phyloP scores from a whole-genome alignment of 2,113 vertebrate species.

The Daphoenositta chrysoptera region DNA sequence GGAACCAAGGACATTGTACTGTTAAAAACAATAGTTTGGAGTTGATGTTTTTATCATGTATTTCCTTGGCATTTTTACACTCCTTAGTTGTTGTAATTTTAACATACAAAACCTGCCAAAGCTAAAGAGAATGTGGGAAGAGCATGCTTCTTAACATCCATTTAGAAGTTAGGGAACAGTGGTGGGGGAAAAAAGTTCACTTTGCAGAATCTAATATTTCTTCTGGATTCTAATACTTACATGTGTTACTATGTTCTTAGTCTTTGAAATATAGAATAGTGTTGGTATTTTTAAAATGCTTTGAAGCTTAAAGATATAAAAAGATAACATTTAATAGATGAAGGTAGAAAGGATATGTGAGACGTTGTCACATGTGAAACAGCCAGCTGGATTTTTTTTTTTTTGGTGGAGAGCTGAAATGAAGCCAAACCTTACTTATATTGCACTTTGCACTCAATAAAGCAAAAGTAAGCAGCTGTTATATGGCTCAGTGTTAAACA shows the following conservation, averaged over 20 bases:
- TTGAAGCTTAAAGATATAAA: not conserved
- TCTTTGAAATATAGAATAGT: not conserved
- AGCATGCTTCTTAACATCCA: not conserved
- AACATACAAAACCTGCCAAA: not conserved
- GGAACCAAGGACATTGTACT: not conserved
- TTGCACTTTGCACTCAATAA: not conserved
- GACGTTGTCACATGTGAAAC: not conserved
- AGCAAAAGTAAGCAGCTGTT: not conserved
- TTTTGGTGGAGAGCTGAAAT: not conserved
- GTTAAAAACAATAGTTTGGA: not conserved
- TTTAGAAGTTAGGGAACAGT: not conserved
- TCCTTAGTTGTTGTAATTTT: not conserved
- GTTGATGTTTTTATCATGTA: not conserved
- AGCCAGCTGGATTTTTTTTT: not conserved
- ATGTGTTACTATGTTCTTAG: not conserved
- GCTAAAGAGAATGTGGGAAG: not conserved
- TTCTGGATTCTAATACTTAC: not conserved
- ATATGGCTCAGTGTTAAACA: slow-evolving; percentile 34
- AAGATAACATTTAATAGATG: not conserved
- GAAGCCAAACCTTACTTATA: not conserved
- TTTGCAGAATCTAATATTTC: not conserved
- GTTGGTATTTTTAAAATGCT: not conserved
- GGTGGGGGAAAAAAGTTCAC: not conserved
- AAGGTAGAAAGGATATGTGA: not conserved
- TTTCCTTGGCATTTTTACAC: not conserved